phyloP scores from a whole-genome alignment of 2,113 vertebrate species.

The Phaethornis superciliosus region DNA sequence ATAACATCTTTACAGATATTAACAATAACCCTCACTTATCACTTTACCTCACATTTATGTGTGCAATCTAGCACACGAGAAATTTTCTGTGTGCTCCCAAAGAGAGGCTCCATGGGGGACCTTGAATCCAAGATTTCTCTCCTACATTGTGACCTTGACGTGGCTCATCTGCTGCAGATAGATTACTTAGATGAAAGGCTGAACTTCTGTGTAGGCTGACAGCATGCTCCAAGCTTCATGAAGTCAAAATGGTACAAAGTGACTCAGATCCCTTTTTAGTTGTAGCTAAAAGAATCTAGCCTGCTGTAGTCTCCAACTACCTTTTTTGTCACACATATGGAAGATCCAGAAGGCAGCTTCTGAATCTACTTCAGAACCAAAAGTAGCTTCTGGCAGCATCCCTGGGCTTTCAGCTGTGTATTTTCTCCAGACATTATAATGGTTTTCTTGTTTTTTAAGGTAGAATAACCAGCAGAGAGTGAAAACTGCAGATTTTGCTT shows the following conservation, averaged over 20 bases:
- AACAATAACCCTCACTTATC: background rate
- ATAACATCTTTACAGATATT: background rate
- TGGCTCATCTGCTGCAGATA: background rate
- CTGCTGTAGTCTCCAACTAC: background rate
- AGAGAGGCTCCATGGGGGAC: background rate
- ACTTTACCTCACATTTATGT: background rate
- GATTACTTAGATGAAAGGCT: background rate
- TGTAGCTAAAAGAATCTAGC: slow-evolving; percentile 13
- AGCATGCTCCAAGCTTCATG: background rate
- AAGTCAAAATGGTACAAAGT: background rate
- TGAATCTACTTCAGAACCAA: background rate
- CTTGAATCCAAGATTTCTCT: background rate
- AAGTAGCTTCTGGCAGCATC: background rate
- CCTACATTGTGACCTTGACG: background rate
- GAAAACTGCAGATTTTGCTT: background rate
- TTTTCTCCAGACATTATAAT: background rate
- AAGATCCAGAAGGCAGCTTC: background rate
- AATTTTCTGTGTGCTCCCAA: background rate
- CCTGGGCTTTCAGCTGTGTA: background rate
- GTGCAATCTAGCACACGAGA: background rate
- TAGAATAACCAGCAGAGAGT: background rate
- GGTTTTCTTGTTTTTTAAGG: background rate
- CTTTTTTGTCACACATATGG: background rate
- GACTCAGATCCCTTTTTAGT: slow-evolving; percentile 24
- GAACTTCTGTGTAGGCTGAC: background rate